Evolutionary conservation across 2,113 vertebrate species (phyloP), one percentile per base, ranked within the genome.

Genomic region (Dipodomys ordii): DNA sequence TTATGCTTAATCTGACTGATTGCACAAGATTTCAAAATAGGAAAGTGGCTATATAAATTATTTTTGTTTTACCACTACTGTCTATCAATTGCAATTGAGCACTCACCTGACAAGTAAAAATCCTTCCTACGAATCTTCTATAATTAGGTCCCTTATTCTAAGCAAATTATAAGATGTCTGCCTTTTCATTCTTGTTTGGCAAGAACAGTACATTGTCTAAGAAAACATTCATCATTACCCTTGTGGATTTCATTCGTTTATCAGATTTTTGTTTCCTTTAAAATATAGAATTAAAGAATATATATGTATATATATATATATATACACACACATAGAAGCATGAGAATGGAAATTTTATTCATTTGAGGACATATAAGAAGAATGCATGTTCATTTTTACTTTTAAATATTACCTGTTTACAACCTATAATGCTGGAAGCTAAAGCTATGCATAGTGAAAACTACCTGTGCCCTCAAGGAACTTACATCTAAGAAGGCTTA

Each of bases 291-390:
- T 13, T 83, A 87, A 92, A 87, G 49, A 69, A 68, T 27, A 60
- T 13, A 57, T 4, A 60, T 13, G 19, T 4, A 18, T 16, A 57
- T 13, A 57, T 16, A 57, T 16, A 57, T 16, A 49, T 57, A 68
- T 23, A 60, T 10, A 57, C 3, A 57, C 3, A 57, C 53, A 57
- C 15, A 57, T 16, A 57, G 3, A 91, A 83, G 27, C 3, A 6
- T 44, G 39, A 85, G 7, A 91, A 94, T 83, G 11, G 15, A 73
- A 27, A 3, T 60, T 95, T 90, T 74, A 46, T 89, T 94, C 87
- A 53, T 81, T 87, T 77, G 28, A 91, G 60, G n/a, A 71, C 20
- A 57, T 25, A 49, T 11, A 90, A 25, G 22, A 80, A 94, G 30
- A 72, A n/a, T 1, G 49, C 35, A 10, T 46, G 2, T 44, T 80